phyloP scores from a whole-genome alignment of 2,888 invertebrate genomes.

The Oligia fasciuncula region DNA sequence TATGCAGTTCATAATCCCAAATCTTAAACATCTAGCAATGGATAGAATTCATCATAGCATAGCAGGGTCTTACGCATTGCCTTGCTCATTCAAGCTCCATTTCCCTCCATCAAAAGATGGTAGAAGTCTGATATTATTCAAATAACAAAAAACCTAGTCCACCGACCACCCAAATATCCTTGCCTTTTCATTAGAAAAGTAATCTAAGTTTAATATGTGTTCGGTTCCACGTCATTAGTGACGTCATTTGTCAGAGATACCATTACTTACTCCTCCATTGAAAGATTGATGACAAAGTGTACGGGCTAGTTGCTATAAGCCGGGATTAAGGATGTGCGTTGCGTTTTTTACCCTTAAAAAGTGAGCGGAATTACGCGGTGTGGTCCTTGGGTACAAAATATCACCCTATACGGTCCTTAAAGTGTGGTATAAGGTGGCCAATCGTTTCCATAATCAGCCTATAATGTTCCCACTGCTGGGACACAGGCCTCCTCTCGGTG shows the following conservation, averaged over 20 bases:
- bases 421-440: too few relatives aligned
- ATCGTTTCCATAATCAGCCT: too few relatives aligned
- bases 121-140: neutral
- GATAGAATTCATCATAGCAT: too few relatives aligned
- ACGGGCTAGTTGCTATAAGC: slow-evolving; percentile 41
- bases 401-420: too few relatives aligned
- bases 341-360: slow-evolving; percentile 59
- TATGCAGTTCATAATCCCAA: neutral
- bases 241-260: slow-evolving; percentile 66
- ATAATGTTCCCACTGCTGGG: too few relatives aligned
- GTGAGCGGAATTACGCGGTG: slow-evolving; percentile 26
- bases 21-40: neutral
- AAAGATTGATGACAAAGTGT: slow-evolving; percentile 68
- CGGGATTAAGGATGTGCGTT: slow-evolving; percentile 56
- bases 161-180: slow-evolving; percentile 61
- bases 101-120: neutral
- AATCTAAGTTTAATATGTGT: slow-evolving; percentile 65
- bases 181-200: slow-evolving; percentile 50
- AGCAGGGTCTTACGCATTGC: too few relatives aligned
- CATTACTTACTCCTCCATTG: slow-evolving; percentile 60
- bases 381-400: slow-evolving; percentile 22
- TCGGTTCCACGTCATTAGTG: slow-evolving; percentile 66
- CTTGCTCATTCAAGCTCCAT: neutral
- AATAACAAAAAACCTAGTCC: slow-evolving; percentile 17
- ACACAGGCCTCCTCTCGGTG: too few relatives aligned